Evolutionary conservation across 2,797 vertebrate genomes (phyloP).

Genomic region (Galagoides demidoff): DNA sequence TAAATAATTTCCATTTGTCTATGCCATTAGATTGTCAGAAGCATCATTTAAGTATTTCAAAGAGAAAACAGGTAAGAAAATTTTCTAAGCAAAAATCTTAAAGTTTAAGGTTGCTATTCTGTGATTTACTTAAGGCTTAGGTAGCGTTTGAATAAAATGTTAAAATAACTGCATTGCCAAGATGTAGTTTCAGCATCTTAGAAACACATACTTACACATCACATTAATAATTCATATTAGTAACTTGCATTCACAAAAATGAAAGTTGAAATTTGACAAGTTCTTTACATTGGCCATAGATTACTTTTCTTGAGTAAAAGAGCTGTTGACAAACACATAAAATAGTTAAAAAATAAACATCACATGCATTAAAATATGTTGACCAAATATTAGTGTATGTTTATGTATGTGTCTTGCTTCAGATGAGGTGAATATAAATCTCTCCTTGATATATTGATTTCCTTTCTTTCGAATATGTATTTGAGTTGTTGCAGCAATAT

Average conservation of each 20-base stretch:
- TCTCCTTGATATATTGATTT: no score
- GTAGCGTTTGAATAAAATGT: background rate
- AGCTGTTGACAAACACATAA: background rate
- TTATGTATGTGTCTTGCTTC: background rate
- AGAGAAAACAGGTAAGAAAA: background rate
- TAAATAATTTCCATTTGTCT: background rate
- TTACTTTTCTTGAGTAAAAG: background rate
- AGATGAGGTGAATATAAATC: background rate
- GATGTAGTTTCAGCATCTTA: background rate
- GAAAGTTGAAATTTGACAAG: background rate
- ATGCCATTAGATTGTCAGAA: background rate
- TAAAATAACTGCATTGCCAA: conserved; percentile 17
- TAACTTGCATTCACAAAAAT: background rate
- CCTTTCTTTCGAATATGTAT: background rate
- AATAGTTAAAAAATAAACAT: conserved; percentile 3
- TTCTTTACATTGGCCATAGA: background rate
- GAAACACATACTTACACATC: background rate
- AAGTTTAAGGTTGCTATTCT: background rate
- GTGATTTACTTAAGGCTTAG: background rate
- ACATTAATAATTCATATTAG: background rate
- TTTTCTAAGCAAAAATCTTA: background rate
- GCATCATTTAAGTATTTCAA: background rate
- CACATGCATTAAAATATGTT: background rate
- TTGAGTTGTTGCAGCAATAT: no score
- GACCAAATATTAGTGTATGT: background rate